Conservation (phyloP, 2,113 vertebrate species). For the Cyanoliseus patagonus region DNA sequence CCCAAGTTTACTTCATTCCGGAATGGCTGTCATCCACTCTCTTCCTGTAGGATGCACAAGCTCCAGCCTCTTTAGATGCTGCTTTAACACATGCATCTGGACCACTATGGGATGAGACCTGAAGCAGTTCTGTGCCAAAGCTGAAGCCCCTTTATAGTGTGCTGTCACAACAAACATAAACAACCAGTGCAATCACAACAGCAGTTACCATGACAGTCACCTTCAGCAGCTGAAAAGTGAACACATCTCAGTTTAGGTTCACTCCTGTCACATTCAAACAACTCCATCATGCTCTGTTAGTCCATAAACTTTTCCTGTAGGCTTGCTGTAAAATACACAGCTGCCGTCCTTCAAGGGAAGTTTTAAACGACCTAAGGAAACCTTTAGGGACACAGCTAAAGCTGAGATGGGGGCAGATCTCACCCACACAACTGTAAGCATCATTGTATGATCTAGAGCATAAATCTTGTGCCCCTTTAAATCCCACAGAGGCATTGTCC, state of each 20-base stretch:
- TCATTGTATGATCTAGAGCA: neutral
- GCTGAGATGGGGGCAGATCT: neutral
- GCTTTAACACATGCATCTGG: neutral
- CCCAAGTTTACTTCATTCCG: slow-evolving; percentile 18
- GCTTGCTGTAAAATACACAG: neutral
- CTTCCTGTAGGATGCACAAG: neutral
- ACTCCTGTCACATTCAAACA: neutral
- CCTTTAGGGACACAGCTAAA: neutral
- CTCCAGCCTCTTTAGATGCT: neutral
- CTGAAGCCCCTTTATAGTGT: neutral
- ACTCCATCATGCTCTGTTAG: neutral
- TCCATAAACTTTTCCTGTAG: neutral
- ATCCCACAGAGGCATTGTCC: neutral
- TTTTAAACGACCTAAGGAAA: neutral
- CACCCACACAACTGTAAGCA: neutral
- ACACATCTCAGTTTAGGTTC: neutral
- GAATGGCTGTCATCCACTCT: neutral
- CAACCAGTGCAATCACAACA: neutral
- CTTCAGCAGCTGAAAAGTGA: neutral
- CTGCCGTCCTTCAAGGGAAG: neutral
- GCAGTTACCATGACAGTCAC: neutral
- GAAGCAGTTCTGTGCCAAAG: neutral
- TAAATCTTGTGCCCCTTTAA: neutral
- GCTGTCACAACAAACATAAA: neutral
- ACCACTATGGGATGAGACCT: neutral